phyloP scores from a whole-genome alignment of 2,888 invertebrate species.

The Apodemia duryi region DNA sequence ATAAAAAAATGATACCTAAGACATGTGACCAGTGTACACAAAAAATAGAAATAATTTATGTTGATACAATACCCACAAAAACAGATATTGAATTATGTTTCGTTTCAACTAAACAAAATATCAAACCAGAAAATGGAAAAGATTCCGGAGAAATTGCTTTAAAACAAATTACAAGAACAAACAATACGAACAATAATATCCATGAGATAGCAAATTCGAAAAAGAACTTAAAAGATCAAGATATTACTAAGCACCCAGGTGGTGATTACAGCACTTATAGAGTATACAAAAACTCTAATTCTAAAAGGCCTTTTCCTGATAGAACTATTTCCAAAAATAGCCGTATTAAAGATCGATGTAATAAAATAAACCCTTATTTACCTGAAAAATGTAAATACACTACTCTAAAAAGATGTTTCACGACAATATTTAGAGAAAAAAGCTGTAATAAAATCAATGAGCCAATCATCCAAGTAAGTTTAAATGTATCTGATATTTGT shows the following conservation, averaged over 20 bases:
- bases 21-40: neutral
- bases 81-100: neutral
- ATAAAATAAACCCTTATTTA: too few relatives aligned
- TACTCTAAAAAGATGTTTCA: too few relatives aligned
- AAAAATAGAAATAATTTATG: conserved; percentile 2
- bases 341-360: too few relatives aligned
- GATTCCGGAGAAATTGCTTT: neutral
- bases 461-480: too few relatives aligned
- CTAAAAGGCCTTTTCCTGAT: neutral
- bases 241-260: neutral
- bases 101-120: neutral
- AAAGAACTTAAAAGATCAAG: neutral
- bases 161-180: neutral
- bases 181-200: neutral
- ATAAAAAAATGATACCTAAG: neutral
- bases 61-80: neutral
- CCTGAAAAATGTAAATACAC: too few relatives aligned
- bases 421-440: too few relatives aligned
- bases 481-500: too few relatives aligned
- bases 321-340: too few relatives aligned
- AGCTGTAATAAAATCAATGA: too few relatives aligned
- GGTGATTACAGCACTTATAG: neutral
- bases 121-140: neutral
- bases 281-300: neutral
- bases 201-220: neutral